Base-by-base conservation (phyloP, 2,888 invertebrate species). In the Syrista parreyssii region DNA sequence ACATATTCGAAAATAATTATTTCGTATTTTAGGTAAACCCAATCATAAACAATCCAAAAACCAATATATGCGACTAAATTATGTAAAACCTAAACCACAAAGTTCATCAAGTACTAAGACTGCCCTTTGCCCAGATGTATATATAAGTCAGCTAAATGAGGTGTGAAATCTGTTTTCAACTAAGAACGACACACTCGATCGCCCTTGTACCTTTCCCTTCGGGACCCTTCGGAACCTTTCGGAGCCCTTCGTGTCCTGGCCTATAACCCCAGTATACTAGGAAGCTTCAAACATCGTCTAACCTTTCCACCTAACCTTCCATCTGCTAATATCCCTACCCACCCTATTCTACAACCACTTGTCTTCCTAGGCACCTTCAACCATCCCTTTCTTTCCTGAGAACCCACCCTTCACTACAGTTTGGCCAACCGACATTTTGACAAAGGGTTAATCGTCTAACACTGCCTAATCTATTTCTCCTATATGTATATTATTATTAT, bases 151-250 rank as follows among this genome's bases (percentile, higher is more conserved):
- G 79, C 76, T 82, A 84, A 85, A 85, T 85, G 83, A 84, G 82
- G 83, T 84, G 79, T 85, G 80, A 84, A 85, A 83, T 79, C 79
- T 82, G 79, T 79, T 77, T 79, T 75, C 76, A 75, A 80, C 79
- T 77, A 77, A 81, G 82, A 74, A 74, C 74, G 80, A 78, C 76
- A 77, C 75, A 80, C 79, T 80, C 80, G 82, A 84, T 85, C 82
- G 81, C 75, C 80, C 80, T 78, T 72, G 75, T 80, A 30, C 74
- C 35, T 33, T 74, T 36, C 35, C 12, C 32, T 69, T 6, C 31
- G 12, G 69, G 30, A 30, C 69, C 31, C 69, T 33, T 31, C 71
- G 71, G 9, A 15, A 33, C 12, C 69, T 69, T 69, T 69, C 12
- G 69, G 69, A 69, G 23, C 31, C 69, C 32, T 32, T 32, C 69